Base-by-base conservation (phyloP, 2,888 invertebrate genomes). In the Corbicula japonica region DNA sequence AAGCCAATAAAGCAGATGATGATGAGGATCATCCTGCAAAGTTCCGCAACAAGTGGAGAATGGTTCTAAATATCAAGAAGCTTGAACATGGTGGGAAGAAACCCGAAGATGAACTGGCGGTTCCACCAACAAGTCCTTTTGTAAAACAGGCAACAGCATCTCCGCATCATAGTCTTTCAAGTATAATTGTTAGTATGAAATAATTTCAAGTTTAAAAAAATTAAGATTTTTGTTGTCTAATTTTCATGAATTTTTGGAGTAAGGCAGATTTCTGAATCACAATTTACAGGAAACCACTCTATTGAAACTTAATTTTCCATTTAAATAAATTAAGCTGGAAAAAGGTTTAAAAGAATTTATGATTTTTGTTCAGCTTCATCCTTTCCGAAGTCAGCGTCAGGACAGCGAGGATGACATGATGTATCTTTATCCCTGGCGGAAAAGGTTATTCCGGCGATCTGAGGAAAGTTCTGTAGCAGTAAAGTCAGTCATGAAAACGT, bases 51-150 rank as follows among this genome's bases (percentile, higher is more conserved):
- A 84, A 88, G 41, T 91, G 91, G 91, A 85, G 84, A 66, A 84
- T 90, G 86, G 87, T 89, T 63, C 83, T 90, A 26, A 88, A 91
- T 70, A 89, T 90, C 0, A 81, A 87, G 76, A 91, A 90, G 75
- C 87, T 89, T 50, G 88, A 89, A 54, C 85, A 88, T 26, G 85
- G 85, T 10, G 84, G 86, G n/a, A 80, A 78, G 52, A 80, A 65
- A 44, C 58, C 74, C 3, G 83, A 82, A 12, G 73, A 73, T 12
- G 80, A 86, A 48, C 76, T 76, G 34, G 66, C 72, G 28, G 52
- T 86, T 35, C 77, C 83, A 30, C 70, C 82, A 54, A 80, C 83
- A 69, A 83, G 83, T 61, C 76, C 81, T 21, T 73, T 70, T 62
- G 38, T 69, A 46, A 71, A 76, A 48, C 48, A 65, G 52, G 34